A percentile compares a stretch with the other conserved stretches of the same genome.
These are phyloP conservation scores for Diabrotica undecimpunctata DNA, from an alignment of 1,140 invertebrate species.

Conservation along the genomic window DNA sequence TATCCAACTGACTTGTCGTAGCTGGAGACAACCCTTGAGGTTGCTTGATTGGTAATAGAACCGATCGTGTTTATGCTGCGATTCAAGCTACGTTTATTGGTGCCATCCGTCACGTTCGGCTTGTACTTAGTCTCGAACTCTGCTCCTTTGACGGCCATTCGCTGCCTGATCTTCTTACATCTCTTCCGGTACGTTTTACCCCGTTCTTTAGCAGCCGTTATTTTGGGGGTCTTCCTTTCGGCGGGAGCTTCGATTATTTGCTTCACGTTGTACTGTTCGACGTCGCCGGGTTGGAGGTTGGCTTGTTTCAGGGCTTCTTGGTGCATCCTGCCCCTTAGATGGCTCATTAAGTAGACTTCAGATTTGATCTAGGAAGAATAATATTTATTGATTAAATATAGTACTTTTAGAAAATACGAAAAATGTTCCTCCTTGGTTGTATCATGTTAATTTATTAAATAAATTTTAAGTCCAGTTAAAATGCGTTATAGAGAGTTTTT, in stretches of 20 bases:
- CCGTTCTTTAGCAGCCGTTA: slow-evolving; percentile 69
- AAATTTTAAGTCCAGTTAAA: no score
- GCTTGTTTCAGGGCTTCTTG: slow-evolving; percentile 63
- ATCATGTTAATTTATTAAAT: no score
- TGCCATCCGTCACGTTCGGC: slow-evolving; percentile 30
- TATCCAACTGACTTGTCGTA: slow-evolving; percentile 43
- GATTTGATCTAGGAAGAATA: slow-evolving; percentile 62
- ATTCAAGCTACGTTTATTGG: slow-evolving; percentile 50
- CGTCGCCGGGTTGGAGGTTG: slow-evolving; percentile 55
- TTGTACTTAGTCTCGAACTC: slow-evolving; percentile 47
- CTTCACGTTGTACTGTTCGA: slow-evolving; percentile 70
- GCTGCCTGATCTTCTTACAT: slow-evolving; percentile 67
- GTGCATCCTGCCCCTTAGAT: slow-evolving; percentile 70
- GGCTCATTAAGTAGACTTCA: slow-evolving; percentile 75
- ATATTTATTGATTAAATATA: no score
- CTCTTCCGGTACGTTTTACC: slow-evolving; percentile 75
- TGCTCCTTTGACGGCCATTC: slow-evolving; percentile 57
- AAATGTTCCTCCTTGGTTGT: no score
- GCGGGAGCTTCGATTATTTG: slow-evolving; percentile 70
- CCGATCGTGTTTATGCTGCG: slow-evolving; percentile 45
- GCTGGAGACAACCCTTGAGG: slow-evolving; percentile 43
- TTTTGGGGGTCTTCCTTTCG: slow-evolving; percentile 56
- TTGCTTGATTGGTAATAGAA: slow-evolving; percentile 44
- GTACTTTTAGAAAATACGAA: no score
- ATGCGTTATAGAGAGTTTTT: no score